phyloP scores from a whole-genome alignment of 2,888 invertebrate genomes.

The Erpobdella octoculata region DNA sequence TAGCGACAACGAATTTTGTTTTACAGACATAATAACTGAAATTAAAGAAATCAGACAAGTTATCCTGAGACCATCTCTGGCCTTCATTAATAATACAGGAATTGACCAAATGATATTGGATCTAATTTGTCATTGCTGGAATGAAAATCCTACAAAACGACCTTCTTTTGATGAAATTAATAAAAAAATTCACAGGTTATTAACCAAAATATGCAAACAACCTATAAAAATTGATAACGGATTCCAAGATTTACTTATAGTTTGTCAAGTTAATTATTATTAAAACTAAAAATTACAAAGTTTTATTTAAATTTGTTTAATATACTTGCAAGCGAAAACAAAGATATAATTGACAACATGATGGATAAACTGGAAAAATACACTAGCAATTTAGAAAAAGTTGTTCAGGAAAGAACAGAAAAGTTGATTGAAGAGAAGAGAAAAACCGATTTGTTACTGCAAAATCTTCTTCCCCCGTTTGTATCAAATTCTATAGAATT shows the following conservation, averaged over 20 bases:
- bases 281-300: background rate
- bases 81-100: background rate
- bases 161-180: conserved; percentile 21
- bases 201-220: background rate
- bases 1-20: background rate
- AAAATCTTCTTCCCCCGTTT: conserved; percentile 4
- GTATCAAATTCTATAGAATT: too few relatives aligned
- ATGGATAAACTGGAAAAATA: conserved; percentile 14
- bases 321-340: conserved; percentile 7
- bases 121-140: conserved; percentile 15
- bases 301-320: too few relatives aligned
- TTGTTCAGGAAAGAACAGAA: conserved; percentile 16
- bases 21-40: background rate
- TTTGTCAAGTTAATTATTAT: background rate
- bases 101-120: background rate
- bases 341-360: conserved; percentile 14
- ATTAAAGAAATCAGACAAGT: background rate
- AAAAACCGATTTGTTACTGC: conserved; percentile 9
- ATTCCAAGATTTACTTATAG: background rate
- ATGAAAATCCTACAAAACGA: background rate
- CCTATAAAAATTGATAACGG: background rate
- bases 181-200: background rate
- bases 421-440: conserved; percentile 16
- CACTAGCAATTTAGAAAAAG: background rate
- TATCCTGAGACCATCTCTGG: background rate